Conservation (phyloP, 2,797 vertebrate genomes). For the Petrocephalus schoutedeni region DNA sequence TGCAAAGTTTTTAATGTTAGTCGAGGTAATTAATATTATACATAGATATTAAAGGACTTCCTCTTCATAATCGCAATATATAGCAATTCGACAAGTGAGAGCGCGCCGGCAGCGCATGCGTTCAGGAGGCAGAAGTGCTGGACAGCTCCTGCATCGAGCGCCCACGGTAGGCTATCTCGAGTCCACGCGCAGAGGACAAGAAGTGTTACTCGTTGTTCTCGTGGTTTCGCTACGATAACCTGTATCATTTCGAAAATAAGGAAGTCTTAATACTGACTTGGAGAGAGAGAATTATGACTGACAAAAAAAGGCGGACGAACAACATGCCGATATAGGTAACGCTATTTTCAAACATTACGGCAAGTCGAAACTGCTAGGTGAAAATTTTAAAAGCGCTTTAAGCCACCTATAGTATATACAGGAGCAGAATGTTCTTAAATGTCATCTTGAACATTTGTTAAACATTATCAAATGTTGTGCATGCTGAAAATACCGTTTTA, state of each 20-base stretch:
- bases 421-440: background rate
- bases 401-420: background rate
- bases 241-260: background rate
- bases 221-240: background rate
- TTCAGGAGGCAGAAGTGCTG: slow-evolving; percentile 37
- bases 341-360: background rate
- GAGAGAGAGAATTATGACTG: slow-evolving; percentile 39
- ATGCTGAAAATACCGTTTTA: background rate
- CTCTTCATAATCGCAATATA: background rate
- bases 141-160: slow-evolving; percentile 30
- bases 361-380: background rate
- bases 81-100: background rate
- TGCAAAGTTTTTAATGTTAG: background rate
- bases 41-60: background rate
- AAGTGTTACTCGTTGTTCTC: background rate
- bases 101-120: slow-evolving; percentile 23
- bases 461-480: background rate
- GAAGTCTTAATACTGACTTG: background rate
- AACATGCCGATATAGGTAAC: slow-evolving; percentile 48
- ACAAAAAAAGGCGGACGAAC: slow-evolving; percentile 29
- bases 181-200: slow-evolving; percentile 30
- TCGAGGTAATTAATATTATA: background rate
- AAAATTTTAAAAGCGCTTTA: background rate
- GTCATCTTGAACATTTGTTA: background rate
- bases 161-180: slow-evolving; percentile 37